These are phyloP conservation scores for Conus betulinus DNA, from an alignment of 1,140 invertebrate species.

Conservation along the genomic window DNA sequence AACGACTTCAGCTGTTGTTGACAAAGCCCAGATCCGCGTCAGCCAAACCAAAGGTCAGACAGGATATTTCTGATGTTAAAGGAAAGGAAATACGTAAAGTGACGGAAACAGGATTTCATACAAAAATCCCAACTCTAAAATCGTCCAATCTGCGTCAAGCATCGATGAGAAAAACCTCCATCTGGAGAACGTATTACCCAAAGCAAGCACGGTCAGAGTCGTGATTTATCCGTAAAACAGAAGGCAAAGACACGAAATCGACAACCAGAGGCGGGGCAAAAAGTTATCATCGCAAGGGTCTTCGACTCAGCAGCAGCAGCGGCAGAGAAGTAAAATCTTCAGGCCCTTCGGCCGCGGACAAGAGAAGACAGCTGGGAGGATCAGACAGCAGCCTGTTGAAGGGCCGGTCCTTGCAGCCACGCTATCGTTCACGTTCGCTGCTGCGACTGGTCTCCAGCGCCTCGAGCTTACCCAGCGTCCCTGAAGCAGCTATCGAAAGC, in stretches of 20 bases:
- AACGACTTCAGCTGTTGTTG: background rate
- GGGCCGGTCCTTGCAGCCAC: background rate
- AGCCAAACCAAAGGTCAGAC: background rate
- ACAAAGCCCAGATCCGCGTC: background rate
- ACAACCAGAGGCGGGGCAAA: background rate
- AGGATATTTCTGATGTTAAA: background rate
- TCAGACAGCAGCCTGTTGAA: slow-evolving; percentile 36
- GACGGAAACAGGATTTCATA: background rate
- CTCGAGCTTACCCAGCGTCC: slow-evolving; percentile 69
- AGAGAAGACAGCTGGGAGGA: background rate
- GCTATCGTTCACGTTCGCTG: slow-evolving; percentile 23
- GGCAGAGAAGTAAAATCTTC: background rate
- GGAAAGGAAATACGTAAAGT: background rate
- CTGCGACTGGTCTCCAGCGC: slow-evolving; percentile 58
- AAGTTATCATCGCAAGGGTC: background rate
- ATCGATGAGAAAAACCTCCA: background rate
- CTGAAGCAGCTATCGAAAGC: slow-evolving; percentile 64
- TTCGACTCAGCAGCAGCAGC: background rate
- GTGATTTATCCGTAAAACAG: background rate
- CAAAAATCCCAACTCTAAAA: background rate
- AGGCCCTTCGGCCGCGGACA: background rate
- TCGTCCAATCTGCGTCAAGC: background rate
- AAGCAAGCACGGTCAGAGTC: background rate
- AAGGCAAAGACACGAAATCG: background rate
- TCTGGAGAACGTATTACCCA: background rate